Base-by-base conservation (phyloP, 2,113 vertebrate species). In the Spheniscus mendiculus region DNA sequence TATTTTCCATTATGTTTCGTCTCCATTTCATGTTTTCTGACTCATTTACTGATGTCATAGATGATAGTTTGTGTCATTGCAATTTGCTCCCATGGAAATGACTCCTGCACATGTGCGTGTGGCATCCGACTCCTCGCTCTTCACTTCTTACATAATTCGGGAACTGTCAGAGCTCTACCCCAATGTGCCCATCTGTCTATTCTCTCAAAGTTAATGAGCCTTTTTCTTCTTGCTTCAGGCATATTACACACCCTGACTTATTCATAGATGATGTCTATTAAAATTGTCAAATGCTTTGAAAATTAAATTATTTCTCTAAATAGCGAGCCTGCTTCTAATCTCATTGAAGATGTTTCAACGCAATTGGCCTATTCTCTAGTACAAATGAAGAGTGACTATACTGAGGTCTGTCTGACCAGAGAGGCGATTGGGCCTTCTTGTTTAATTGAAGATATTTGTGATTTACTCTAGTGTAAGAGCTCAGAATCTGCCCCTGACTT, bases 81-180 rank as follows among this genome's bases (percentile, higher is more conserved):
- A 91, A 61, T 94, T 97, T 89, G 77, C 94, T 97, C 62, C 91
- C 91, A 93, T 76, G 77, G 95, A 79, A 89, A 91, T 96, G 49
- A 17, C 73, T 95, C 83, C 83, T 29, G 73, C 61, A 52, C 50
- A 20, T 9, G 4, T 32, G 40, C 2, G 7, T 3, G 0, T 8
- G 34, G 71, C 30, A 34, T 21, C 83, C 4, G 1, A 30, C 32
- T 71, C 83, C 61, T 67, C 2, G 0, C 72, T 58, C 53, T 74
- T 83, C 18, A 12, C 70, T 56, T 71, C 76, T 94, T 63, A 10
- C 86, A 44, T 22, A 72, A 79, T 61, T 15, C 3, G 77, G 91
- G 92, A 87, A 45, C 91, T 82, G 77, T 83, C 87, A 91, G 49
- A 81, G 42, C 63, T 45, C 83, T 47, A 27, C 63, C 59, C 59